Evolutionary conservation across 2,797 vertebrate genomes (phyloP).

Genomic region (Smutsia temminckii): DNA sequence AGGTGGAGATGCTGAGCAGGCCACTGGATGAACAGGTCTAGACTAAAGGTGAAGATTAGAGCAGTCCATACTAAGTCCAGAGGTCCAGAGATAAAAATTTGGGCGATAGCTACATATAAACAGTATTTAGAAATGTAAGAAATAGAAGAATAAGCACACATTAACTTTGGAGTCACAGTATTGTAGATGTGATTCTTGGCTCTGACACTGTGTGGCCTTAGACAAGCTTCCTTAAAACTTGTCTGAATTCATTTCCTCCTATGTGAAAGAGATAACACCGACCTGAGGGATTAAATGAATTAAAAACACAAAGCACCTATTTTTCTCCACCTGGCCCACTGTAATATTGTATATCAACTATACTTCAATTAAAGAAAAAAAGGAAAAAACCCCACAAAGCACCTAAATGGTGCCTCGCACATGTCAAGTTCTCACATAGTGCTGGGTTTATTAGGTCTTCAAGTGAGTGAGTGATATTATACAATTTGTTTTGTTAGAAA

Average conservation of each 20-base stretch:
- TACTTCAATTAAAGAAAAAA: no score
- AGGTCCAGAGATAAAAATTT: neutral
- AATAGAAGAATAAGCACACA: neutral
- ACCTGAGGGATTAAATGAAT: neutral
- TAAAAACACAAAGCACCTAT: neutral
- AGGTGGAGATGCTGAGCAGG: neutral
- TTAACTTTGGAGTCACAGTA: neutral
- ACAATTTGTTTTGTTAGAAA: constrained; percentile 1
- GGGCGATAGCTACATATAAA: neutral
- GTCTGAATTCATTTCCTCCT: constrained; percentile 29
- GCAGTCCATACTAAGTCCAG: neutral
- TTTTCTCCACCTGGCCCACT: no score
- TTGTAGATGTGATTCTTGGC: constrained; percentile 5
- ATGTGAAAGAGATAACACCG: constrained; percentile 6
- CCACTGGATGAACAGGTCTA: neutral
- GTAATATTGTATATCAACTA: no score
- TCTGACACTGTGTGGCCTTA: neutral
- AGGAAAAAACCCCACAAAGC: neutral
- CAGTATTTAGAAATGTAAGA: neutral
- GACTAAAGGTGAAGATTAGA: neutral
- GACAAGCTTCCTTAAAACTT: neutral
- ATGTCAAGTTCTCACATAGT: neutral
- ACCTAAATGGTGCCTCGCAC: neutral
- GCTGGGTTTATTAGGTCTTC: neutral
- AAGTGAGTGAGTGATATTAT: constrained; percentile 8